These are phyloP conservation scores for Acholoe squamosa DNA, from an alignment of 2,888 invertebrate genomes.

Conservation along the genomic window DNA sequence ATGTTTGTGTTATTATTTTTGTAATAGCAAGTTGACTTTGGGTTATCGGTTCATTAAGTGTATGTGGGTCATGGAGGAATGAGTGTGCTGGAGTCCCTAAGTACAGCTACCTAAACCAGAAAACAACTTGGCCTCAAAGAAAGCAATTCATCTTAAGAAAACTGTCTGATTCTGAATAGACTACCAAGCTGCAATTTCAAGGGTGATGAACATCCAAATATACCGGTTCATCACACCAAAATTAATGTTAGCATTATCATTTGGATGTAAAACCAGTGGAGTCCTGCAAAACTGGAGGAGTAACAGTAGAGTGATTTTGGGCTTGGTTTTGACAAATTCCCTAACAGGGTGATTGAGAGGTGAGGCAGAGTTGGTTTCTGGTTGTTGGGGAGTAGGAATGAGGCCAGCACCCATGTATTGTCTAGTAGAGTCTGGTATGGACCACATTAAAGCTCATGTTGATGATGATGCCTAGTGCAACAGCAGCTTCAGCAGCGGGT, in stretches of 20 bases:
- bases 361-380: constrained; percentile 48
- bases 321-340: neutral
- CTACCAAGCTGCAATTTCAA: no score
- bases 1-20: neutral
- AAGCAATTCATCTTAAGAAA: neutral
- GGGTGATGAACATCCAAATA: no score
- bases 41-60: neutral
- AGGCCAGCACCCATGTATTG: constrained; percentile 48
- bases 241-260: no score
- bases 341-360: no score
- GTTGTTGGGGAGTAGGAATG: constrained; percentile 20
- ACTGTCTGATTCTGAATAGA: no score
- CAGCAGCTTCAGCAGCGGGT: no score
- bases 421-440: neutral
- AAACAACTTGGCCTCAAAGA: neutral
- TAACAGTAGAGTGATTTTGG: neutral
- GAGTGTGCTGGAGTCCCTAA: constrained; percentile 34
- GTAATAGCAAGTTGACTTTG: neutral
- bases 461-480: neutral
- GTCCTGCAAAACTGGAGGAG: neutral
- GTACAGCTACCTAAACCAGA: constrained; percentile 42
- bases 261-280: neutral
- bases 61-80: no score
- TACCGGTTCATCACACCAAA: no score
- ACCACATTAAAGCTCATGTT: no score